Evolutionary conservation across 2,888 invertebrate genomes (phyloP).

Genomic region (Agriopis marginaria): DNA sequence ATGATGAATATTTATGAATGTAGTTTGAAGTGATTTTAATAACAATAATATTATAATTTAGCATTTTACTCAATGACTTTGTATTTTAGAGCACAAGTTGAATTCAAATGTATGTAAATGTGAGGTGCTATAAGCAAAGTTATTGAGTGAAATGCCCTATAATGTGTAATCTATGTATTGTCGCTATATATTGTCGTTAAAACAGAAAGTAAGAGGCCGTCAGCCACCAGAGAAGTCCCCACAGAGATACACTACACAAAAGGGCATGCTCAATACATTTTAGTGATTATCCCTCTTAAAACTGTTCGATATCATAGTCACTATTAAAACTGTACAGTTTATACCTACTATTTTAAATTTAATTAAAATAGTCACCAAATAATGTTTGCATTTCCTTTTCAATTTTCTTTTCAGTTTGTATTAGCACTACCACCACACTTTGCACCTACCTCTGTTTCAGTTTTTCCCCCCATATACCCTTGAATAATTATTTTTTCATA

Average conservation of each 20-base stretch:
- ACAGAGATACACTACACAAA: conserved; percentile 68
- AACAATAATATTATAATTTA: conserved; percentile 37
- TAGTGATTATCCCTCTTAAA: conserved; percentile 64
- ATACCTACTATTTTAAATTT: conserved; percentile 75
- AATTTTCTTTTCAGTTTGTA: conserved; percentile 34
- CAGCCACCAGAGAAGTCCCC: conserved; percentile 41
- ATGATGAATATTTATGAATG: conserved; percentile 64
- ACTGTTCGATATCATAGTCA: conserved; percentile 69
- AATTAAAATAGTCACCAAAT: conserved; percentile 80
- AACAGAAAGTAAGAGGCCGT: conserved; percentile 41
- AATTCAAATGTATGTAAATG: conserved; percentile 30
- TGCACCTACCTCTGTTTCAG: conserved; percentile 35
- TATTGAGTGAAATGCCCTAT: conserved; percentile 41
- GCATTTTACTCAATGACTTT: conserved; percentile 44
- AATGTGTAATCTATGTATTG: conserved; percentile 29
- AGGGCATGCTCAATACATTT: conserved; percentile 78
- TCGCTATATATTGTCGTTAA: conserved; percentile 35
- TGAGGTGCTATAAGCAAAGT: conserved; percentile 42
- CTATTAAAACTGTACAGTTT: conserved; percentile 79
- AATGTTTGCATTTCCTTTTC: conserved; percentile 61
- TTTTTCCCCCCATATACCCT: conserved; percentile 20
- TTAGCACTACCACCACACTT: conserved; percentile 51
- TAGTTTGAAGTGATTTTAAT: conserved; percentile 62
- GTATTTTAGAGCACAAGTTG: conserved; percentile 34
- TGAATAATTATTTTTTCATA: conserved; percentile 11